Percentiles rank a stretch among this genome's conserved stretches.
These are phyloP conservation scores for Nudaria mundana DNA, from an alignment of 2,888 invertebrate genomes.

Conservation along the genomic window DNA sequence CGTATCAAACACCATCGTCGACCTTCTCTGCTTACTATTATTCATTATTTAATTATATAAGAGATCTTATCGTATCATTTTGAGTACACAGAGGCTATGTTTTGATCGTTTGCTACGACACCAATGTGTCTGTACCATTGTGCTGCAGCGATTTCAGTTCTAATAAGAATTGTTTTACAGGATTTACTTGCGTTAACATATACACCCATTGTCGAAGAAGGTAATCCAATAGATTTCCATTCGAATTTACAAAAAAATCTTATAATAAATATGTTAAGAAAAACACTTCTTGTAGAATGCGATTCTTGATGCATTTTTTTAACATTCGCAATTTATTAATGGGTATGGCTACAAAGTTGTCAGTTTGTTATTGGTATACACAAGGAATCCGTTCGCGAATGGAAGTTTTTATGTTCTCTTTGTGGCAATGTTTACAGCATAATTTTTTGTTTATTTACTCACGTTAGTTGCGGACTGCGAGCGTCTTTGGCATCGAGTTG, in stretches of 20 bases:
- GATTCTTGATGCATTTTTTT: conserved; percentile 39
- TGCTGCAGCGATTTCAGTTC: conserved; percentile 56
- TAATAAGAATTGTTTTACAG: conserved; percentile 61
- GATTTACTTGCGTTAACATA: conserved; percentile 61
- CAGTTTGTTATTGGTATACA: conserved; percentile 24
- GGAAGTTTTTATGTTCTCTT: conserved; percentile 61
- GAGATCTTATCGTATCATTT: conserved; percentile 26
- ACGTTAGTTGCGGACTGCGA: conserved; percentile 49
- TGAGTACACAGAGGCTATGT: conserved; percentile 68
- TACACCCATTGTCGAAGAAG: conserved; percentile 45
- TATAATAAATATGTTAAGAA: conserved; percentile 25
- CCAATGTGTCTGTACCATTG: conserved; percentile 72
- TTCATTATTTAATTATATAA: conserved; percentile 41
- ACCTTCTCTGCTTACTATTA: conserved; percentile 39
- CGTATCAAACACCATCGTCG: conserved; percentile 35
- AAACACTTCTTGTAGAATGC: conserved; percentile 20
- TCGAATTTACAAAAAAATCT: conserved; percentile 12
- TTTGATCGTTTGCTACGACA: conserved; percentile 67
- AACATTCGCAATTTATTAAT: conserved; percentile 27
- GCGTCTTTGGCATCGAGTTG: conserved; percentile 34
- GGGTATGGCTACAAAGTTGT: conserved; percentile 34
- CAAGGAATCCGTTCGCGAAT: conserved; percentile 54
- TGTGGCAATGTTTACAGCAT: conserved; percentile 69
- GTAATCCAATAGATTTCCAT: conserved; percentile 43
- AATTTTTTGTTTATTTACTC: conserved; percentile 73